Evolutionary conservation across 2,797 vertebrate genomes (phyloP), one percentile per base, ranked within the genome.

Genomic region (Myotis myotis): DNA sequence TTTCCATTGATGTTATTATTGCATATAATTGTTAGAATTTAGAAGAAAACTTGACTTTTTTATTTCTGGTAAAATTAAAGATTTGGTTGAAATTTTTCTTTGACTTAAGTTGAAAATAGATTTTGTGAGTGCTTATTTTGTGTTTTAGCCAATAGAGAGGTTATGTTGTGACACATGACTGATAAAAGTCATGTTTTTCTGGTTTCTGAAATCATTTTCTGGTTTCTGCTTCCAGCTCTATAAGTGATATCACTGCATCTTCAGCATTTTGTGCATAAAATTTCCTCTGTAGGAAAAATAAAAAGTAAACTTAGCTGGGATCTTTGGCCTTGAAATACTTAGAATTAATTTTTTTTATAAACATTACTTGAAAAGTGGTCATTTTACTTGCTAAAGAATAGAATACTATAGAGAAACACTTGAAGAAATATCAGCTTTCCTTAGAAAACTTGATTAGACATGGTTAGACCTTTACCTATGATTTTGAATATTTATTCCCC

Each of bases 321-420:
- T 78, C 49, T 87, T 89, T 71, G 70, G 0, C n/a, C 5, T 89
- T 53, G 38, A 78, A 89, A 89, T 47, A 71, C 17, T 38, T 72
- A 70, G 22, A 90, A 22, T 90, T 75, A 87, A 41, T 3, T 23
- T 92, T 89, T 87, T 68, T 38, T 28, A 6, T 51, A 38, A 55
- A 36, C n/a, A 79, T 51, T 51, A 64, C 10, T 89, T 76, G 30
- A 1, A 51, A 57, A 79, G 2, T 44, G 28, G 17, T 91, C n/a
- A 30, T 49, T 90, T 90, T 78, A 66, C 53, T 94, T 93, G 19
- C 30, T 82, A 25, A 86, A 85, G 64, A 87, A 60, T 25, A 36
- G 20, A 78, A 94, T 78, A 5, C 8, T 70, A 38, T n/a, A 28
- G 30, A 87, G 30, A 80, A 71, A 51, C 41, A 70, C 44, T 89